These are phyloP conservation scores for Pseudomyrmex cubaensis DNA, from an alignment of 1,140 invertebrate genomes.

Conservation along the genomic window DNA sequence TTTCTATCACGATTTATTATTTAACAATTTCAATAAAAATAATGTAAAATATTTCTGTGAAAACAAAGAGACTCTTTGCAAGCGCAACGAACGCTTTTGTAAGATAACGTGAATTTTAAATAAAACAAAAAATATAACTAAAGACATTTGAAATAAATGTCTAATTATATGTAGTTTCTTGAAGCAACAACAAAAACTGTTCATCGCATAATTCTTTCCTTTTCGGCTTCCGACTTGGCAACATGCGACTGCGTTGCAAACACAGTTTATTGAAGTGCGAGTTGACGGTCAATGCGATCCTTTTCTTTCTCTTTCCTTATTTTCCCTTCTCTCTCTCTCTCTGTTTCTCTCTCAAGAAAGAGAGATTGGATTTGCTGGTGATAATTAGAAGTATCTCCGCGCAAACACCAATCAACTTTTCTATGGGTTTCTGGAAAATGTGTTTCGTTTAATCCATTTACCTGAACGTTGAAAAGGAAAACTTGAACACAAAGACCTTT, in stretches of 20 bases:
- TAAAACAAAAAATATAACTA: no score
- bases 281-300: slow-evolving; percentile 18
- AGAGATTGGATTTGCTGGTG: slow-evolving; percentile 40
- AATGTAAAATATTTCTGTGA: not conserved
- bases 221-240: not conserved
- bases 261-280: slow-evolving; percentile 1
- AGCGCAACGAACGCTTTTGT: no score
- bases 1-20: not conserved
- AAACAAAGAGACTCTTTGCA: not conserved
- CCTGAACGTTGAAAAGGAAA: not conserved
- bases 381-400: slow-evolving; percentile 26
- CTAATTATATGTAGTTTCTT: no score
- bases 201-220: not conserved
- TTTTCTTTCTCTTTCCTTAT: not conserved
- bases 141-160: no score
- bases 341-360: not conserved
- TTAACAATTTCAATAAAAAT: not conserved
- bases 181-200: no score
- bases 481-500: not conserved
- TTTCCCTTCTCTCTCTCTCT: no score
- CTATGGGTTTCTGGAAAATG: not conserved
- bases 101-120: no score
- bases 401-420: slow-evolving; percentile 9
- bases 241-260: not conserved
- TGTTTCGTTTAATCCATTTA: slow-evolving; percentile 14